Percentiles rank a stretch among this genome's conserved stretches.
phyloP scores from a whole-genome alignment of 2,797 vertebrate genomes.

The Cygnus olor region DNA sequence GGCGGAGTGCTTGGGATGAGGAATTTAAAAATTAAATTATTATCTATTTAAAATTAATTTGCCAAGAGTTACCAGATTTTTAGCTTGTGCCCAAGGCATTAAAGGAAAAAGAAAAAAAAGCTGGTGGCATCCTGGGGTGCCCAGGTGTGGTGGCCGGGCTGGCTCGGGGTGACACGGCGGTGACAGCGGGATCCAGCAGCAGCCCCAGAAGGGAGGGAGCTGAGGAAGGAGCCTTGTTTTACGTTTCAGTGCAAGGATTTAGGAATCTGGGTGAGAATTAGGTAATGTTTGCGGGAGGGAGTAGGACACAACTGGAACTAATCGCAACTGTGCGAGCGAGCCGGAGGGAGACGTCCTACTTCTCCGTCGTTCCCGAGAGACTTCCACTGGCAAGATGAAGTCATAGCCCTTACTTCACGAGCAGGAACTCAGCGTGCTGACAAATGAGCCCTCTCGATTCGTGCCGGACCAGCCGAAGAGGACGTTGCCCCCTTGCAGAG shows the following conservation, averaged over 20 bases:
- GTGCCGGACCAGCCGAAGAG: neutral
- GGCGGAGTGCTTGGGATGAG: neutral
- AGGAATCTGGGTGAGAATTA: constrained; percentile 38
- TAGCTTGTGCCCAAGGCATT: neutral
- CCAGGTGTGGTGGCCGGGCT: accelerated
- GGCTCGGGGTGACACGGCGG: neutral
- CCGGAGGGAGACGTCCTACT: neutral
- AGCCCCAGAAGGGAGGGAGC: neutral
- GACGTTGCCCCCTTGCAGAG: neutral
- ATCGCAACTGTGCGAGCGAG: neutral
- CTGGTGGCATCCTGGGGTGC: neutral
- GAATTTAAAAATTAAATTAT: too few relatives aligned
- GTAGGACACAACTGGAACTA: neutral
- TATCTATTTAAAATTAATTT: neutral
- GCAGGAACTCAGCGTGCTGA: constrained; percentile 30
- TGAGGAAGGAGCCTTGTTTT: neutral
- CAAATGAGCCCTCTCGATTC: neutral
- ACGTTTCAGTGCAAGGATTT: neutral
- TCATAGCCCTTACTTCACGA: constrained; percentile 58
- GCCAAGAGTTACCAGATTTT: neutral
- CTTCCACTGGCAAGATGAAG: constrained; percentile 41
- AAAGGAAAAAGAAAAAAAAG: neutral
- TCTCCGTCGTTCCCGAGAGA: neutral
- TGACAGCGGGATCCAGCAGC: too few relatives aligned
- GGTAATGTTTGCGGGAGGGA: constrained; percentile 28